Base-by-base conservation (phyloP, 1,140 invertebrate genomes). In the Aphidius gifuensis region DNA sequence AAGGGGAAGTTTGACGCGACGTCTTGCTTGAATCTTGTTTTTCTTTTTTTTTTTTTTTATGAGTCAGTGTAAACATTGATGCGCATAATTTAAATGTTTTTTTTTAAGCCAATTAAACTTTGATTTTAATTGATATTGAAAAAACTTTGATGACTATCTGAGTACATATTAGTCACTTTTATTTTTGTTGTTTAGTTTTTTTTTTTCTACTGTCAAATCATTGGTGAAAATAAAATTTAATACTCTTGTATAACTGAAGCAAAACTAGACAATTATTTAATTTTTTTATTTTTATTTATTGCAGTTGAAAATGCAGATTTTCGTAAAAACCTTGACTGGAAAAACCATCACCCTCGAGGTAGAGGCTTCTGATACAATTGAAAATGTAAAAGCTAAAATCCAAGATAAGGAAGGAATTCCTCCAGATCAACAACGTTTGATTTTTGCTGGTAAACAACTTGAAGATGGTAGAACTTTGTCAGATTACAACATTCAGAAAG, bases 261-360 rank as follows among this genome's bases (percentile, higher is more conserved):
- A 16, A 23, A 32, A 32, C 2, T 32, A 32, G 23, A 32, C 23
- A 32, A 4, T 32, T 32, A 32, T 32, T 23, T 55, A 16, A 42
- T n/a, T 42, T 55, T 5, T 4, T 76, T 93, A 48, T 88, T 91
- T 9, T 76, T 91, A 6, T 9, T 76, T 91, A 6, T 93, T n/a
- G 77, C 88, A 67, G 90, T 5, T 90, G 76, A 83, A 81, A 66
- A 91, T 90, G 89, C 89, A 91, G 81, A 90, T 91, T 73, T 91
- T 90, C 71, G 89, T 90, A 7, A 90, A 90, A 75, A 91, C 89
- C 21, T 77, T 91, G 0, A 90, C 89, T 40, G 90, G 90, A 5
- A 92, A 92, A 74, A 92, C 89, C 51, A 92, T 92, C 69, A 91
- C 89, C 0, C 78, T 91, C 2, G 90, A 91, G 75, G 90, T 91